These are phyloP conservation scores for Acheta domesticus DNA, from an alignment of 2,888 invertebrate species.

Conservation along the genomic window DNA sequence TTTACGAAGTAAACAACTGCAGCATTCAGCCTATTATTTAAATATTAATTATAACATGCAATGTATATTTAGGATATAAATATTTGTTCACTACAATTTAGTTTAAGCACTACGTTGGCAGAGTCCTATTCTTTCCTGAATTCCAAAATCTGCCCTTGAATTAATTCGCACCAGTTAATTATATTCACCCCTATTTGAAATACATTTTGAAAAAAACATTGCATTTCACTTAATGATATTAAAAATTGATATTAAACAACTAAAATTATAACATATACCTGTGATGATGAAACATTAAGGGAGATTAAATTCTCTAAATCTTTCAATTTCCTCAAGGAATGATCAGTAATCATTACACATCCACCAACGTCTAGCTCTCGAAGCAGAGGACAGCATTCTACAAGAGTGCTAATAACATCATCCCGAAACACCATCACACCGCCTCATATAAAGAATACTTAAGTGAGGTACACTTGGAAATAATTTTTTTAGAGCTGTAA, in stretches of 20 bases:
- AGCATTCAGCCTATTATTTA: no score
- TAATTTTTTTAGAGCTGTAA: slow-evolving; percentile 43
- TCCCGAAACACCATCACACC: slow-evolving; percentile 40
- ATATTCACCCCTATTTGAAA: no score
- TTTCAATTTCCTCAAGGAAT: slow-evolving; percentile 42
- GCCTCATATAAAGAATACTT: slow-evolving; percentile 41
- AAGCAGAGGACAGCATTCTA: slow-evolving; percentile 29
- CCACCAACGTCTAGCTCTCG: slow-evolving; percentile 34
- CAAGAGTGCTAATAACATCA: slow-evolving; percentile 32
- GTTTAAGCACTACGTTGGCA: no score
- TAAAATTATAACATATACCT: slow-evolving; percentile 41
- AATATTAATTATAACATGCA: no score
- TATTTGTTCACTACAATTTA: neutral
- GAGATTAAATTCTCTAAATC: slow-evolving; percentile 42
- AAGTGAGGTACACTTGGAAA: slow-evolving; percentile 42
- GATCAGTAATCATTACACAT: slow-evolving; percentile 45
- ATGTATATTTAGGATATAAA: neutral
- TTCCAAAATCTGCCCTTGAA: no score
- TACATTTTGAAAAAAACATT: neutral
- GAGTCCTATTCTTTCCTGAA: no score
- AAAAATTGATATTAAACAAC: no score
- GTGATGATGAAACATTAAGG: slow-evolving; percentile 45
- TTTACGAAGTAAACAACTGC: no score
- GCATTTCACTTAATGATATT: no score
- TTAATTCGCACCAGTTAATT: no score